These are phyloP conservation scores for Pseudachorutes palmiensis DNA, from an alignment of 1,140 invertebrate genomes.

Conservation along the genomic window DNA sequence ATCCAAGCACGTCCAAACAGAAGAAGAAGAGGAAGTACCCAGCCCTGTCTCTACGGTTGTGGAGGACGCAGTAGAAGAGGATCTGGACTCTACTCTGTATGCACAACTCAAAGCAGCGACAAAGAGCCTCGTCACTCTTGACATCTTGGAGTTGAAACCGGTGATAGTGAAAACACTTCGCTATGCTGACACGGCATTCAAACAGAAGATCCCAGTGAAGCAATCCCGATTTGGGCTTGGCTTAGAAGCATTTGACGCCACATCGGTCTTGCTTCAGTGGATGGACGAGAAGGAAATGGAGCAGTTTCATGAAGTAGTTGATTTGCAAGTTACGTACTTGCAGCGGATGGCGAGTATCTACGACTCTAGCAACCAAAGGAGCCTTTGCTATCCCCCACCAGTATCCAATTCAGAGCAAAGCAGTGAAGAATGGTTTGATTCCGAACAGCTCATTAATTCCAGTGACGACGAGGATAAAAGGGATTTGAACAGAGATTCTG, in stretches of 20 bases:
- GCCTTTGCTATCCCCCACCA: neutral
- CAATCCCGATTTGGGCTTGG: neutral
- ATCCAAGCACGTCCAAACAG: neutral
- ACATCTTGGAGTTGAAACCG: neutral
- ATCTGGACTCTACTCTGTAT: neutral
- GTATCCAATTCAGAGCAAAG: neutral
- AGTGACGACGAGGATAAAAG: neutral
- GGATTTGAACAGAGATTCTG: neutral
- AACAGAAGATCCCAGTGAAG: neutral
- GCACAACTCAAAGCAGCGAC: neutral
- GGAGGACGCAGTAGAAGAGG: too few species aligned
- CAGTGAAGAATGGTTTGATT: neutral
- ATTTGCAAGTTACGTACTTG: neutral
- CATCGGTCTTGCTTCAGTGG: neutral
- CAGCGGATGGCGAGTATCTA: neutral
- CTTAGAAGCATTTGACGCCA: neutral
- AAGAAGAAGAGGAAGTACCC: too few species aligned
- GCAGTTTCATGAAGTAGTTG: neutral
- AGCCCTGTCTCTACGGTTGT: too few species aligned
- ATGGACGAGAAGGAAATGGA: conserved; percentile 11
- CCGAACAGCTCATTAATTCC: neutral
- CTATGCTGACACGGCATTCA: neutral
- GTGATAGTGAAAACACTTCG: neutral
- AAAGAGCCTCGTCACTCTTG: neutral
- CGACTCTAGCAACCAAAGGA: neutral